Evolutionary conservation across 1,140 invertebrate genomes (phyloP), one percentile per base, ranked within the genome.

Genomic region (Aphaenogaster floridana): DNA sequence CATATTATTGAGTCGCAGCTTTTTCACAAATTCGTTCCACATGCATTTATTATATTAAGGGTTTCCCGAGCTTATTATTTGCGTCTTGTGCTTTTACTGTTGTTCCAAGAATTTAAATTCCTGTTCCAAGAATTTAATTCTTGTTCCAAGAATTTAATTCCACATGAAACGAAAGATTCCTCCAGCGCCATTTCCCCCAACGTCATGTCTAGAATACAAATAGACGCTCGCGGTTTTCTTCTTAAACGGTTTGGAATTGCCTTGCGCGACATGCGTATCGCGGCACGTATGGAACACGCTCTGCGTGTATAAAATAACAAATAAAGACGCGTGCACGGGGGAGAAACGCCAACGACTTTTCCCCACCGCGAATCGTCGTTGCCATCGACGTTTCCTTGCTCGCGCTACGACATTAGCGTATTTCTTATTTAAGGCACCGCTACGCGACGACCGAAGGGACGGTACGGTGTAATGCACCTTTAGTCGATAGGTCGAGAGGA

Each of bases 301-400:
- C 88, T 88, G 90, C 92, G 21, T 21, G 21, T 21, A 92, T 91
- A 91, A 92, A 92, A 92, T 89, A 86, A 84, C 90, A 87, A 93
- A 92, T 92, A 92, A 93, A 87, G 86, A 88, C 66, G 69, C 72
- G 54, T 64, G 76, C 61, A 36, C 36, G 74, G 83, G 88, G 88
- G 69, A 83, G 63, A 39, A 48, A 77, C 48, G 61, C 1, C 78
- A 59, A 71, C 34, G 84, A 76, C 61, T 69, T 54, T 85, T 61
- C 45, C 64, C 68, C 42, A 13, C 39, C 45, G 45, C 17, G 17
- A 34, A 3, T 77, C 72, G 45, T 36, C 17, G 9, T 13, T 66
- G 52, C 42, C 7, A 48, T 45, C 34, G 45, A 15, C 39, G 48
- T 50, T 66, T 72, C 71, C 66, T 77, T 52, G 69, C 69, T 61